A percentile compares a stretch with the other conserved stretches of the same genome.
Evolutionary conservation across 2,888 invertebrate species (phyloP).

Genomic region (Sphecodes monilicornis): DNA sequence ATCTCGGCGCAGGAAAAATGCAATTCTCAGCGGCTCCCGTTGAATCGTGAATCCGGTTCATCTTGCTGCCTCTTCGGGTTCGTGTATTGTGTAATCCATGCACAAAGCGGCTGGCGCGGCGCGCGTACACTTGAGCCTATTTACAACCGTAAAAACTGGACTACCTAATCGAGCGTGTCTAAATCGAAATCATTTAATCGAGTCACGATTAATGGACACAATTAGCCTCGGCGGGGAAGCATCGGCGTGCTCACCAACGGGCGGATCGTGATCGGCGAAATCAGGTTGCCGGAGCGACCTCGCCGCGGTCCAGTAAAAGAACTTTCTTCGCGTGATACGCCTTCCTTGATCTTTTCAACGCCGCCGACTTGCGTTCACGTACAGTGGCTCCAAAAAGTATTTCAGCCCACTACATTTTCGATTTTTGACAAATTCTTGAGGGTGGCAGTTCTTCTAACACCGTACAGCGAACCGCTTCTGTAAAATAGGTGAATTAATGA

Average conservation of each 20-base stretch:
- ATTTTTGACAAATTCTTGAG: background rate
- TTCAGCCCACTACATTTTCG: background rate
- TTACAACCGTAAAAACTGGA: slow-evolving; percentile 55
- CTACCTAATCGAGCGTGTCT: slow-evolving; percentile 61
- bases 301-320: slow-evolving; percentile 60
- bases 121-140: slow-evolving; percentile 37
- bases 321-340: slow-evolving; percentile 59
- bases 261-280: slow-evolving; percentile 63
- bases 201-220: slow-evolving; percentile 71
- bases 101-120: slow-evolving; percentile 29
- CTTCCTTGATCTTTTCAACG: slow-evolving; percentile 16
- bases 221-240: slow-evolving; percentile 66
- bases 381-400: background rate
- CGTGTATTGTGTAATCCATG: slow-evolving; percentile 41
- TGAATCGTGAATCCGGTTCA: background rate
- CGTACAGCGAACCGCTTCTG: too few relatives aligned
- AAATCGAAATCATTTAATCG: slow-evolving; percentile 69
- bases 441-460: rapidly evolving
- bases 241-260: slow-evolving; percentile 42
- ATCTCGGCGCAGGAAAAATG: background rate
- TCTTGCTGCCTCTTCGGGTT: background rate
- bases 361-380: background rate
- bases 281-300: slow-evolving; percentile 61
- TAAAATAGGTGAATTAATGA: too few relatives aligned
- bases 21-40: background rate